Evolutionary conservation across 2,113 vertebrate genomes (phyloP).

Genomic region (Nothobranchius kuhntae): DNA sequence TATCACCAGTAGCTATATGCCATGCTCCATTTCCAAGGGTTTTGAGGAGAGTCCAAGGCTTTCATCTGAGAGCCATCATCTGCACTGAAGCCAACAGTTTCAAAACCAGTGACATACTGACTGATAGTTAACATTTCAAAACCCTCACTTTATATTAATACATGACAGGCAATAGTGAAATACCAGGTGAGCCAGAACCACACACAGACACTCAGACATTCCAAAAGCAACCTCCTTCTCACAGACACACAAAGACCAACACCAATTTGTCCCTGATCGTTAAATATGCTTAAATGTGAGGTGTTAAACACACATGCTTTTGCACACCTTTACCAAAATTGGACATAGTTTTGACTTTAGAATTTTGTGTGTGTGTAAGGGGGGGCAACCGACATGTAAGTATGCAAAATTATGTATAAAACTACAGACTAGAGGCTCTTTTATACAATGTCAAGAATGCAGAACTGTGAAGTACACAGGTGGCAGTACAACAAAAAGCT

Average conservation of each 20-base stretch:
- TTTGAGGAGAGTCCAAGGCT: conserved; percentile 83
- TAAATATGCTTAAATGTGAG: conserved; percentile 63
- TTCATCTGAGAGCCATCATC: conserved; percentile 86
- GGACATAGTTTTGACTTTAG: too few relatives aligned
- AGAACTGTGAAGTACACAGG: too few relatives aligned
- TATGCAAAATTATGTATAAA: too few relatives aligned
- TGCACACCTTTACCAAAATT: too few relatives aligned
- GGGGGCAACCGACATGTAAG: too few relatives aligned
- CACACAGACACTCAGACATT: conserved; percentile 36
- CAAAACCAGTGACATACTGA: conserved; percentile 69
- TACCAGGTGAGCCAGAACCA: conserved; percentile 50
- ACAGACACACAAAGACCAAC: conserved; percentile 22
- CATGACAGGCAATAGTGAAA: conserved; percentile 63
- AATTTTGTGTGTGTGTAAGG: too few relatives aligned
- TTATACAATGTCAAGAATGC: too few relatives aligned
- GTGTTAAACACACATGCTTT: too few relatives aligned
- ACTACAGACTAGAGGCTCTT: too few relatives aligned
- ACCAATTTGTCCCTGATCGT: conserved; percentile 30
- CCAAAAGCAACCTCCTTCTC: conserved; percentile 35
- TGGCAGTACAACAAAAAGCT: too few relatives aligned
- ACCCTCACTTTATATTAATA: conserved; percentile 66
- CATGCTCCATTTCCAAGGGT: conserved; percentile 86
- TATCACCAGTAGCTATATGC: conserved; percentile 86
- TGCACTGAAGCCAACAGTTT: conserved; percentile 68
- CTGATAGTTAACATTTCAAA: conserved; percentile 75